Evolutionary conservation across 2,888 invertebrate species (phyloP), one percentile per base, ranked within the genome.

Genomic region (Harpalus rufipes): DNA sequence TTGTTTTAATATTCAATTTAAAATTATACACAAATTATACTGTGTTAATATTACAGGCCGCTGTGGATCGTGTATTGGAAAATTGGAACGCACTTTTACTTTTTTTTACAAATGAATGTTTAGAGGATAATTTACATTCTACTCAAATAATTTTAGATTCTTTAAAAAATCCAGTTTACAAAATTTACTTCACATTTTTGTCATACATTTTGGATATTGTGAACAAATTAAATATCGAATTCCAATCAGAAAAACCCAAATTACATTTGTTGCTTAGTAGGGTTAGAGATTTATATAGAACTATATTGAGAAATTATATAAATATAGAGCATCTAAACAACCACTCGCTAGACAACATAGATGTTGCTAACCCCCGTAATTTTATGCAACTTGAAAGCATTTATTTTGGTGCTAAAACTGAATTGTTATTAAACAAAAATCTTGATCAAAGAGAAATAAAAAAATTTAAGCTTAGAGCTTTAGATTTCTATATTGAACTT

Each of bases 351-450:
- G 32, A 65, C 6, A 14, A 32, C n/a, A 65, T 65, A n/a, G 32
- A 65, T 39, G 65, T 65, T 12, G n/a, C n/a, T 10, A 32, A 25
- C 65, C 51, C 51, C 41, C n/a, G 14, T 6, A 25, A 32, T 65
- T 65, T 65, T 25, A 25, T 65, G 8, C n/a, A 7, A 1, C n/a
- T 65, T 6, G 39, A 65, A 65, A 39, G 32, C n/a, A 14, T 65
- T 65, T 65, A 32, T n/a, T 65, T 65, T 65, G 65, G 65, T 7
- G 65, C 65, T 32, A 65, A 32, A 65, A 65, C 65, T 25, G 65
- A 65, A 14, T 4, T 65, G 8, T 65, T 61, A 21, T 18, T n/a
- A n/a, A 65, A 65, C n/a, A 32, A 65, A 21, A 63, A 63, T 63
- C 0, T 63, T 10, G 65, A 32, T n/a, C 25, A 1, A 25, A 18